A percentile compares a stretch with the other conserved stretches of the same genome.
Evolutionary conservation across 2,797 vertebrate genomes (phyloP).

Genomic region (Muscicapa comitata): DNA sequence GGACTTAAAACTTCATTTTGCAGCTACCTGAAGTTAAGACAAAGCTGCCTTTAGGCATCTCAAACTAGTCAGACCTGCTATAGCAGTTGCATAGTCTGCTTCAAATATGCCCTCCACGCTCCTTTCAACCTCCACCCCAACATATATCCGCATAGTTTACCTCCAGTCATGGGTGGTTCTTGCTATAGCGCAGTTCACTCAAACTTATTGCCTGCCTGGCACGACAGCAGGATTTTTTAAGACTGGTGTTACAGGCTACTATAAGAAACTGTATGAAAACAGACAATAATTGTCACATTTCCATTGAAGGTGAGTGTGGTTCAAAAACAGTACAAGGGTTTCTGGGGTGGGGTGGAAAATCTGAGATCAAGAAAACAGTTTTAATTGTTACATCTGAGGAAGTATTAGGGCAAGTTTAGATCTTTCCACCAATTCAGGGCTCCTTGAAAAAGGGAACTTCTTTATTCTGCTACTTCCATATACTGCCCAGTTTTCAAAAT

Average conservation of each 20-base stretch:
- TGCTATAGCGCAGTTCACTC: constrained; percentile 15
- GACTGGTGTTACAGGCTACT: not conserved
- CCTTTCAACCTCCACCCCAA: constrained; percentile 69
- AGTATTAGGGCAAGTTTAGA: not conserved
- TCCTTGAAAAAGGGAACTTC: constrained; percentile 40
- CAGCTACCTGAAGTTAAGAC: constrained; percentile 72
- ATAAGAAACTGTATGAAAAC: not conserved
- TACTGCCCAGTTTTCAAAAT: constrained; percentile 11
- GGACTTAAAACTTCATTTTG: constrained; percentile 62
- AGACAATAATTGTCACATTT: not conserved
- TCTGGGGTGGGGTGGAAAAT: not conserved
- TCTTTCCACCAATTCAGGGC: not conserved
- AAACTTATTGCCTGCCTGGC: not conserved
- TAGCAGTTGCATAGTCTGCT: constrained; percentile 69
- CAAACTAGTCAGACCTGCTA: constrained; percentile 83
- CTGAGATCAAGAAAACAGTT: not conserved
- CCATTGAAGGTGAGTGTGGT: not conserved
- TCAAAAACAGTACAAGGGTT: not conserved
- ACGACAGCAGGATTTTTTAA: not conserved
- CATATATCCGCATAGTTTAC: constrained; percentile 70
- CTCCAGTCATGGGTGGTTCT: constrained; percentile 44
- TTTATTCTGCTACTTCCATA: constrained; percentile 11
- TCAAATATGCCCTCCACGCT: constrained; percentile 64
- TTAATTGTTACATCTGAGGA: not conserved
- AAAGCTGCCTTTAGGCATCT: constrained; percentile 76